Evolutionary conservation across 1,140 invertebrate species (phyloP), one percentile per base, ranked within the genome.

Genomic region (Drosophila bipectinata): DNA sequence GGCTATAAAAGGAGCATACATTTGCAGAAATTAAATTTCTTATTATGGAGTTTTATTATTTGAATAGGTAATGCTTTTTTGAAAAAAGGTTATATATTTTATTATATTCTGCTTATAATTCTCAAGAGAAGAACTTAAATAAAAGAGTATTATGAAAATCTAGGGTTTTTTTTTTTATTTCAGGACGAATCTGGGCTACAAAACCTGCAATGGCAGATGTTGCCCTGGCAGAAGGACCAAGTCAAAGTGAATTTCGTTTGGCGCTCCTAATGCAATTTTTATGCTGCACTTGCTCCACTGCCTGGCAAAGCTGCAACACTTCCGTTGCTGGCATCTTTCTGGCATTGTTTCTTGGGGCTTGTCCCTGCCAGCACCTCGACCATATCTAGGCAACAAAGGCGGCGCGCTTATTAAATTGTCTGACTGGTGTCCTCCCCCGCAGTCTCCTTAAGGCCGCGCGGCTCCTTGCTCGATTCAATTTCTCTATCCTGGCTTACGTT

Each of bases 231-330:
- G 34, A 47, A 51, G 39, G 58, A 41, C 12, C n/a, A 54, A 57
- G 71, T 77, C 58, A 63, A 80, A 73, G 72, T 58, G 41, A 64
- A 52, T 66, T 74, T 64, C 57, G 52, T 81, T 81, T 78, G 73
- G 57, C 62, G 55, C 60, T 37, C 44, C 82, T 85, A 85, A 85
- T 85, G 81, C 81, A 87, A 85, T 85, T 87, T 75, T 81, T 87
- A 85, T 81, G 81, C 82, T 81, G 81, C 82, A 78, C 63, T 87
- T 64, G 69, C 51, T 73, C 45, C 21, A 30, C 26, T 52, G 47
- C 32, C 26, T 58, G 71, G 18, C 32, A 66, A 66, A 75, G 68
- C 63, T 34, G 49, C 54, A 55, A 69, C 34, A 74, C 68, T 87
- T 81, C 82, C 82, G 82, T 64, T 75, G 47, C 47, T 72, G 53